Conservation (phyloP, 1,140 invertebrate species). For the Mylabris phalerata region DNA sequence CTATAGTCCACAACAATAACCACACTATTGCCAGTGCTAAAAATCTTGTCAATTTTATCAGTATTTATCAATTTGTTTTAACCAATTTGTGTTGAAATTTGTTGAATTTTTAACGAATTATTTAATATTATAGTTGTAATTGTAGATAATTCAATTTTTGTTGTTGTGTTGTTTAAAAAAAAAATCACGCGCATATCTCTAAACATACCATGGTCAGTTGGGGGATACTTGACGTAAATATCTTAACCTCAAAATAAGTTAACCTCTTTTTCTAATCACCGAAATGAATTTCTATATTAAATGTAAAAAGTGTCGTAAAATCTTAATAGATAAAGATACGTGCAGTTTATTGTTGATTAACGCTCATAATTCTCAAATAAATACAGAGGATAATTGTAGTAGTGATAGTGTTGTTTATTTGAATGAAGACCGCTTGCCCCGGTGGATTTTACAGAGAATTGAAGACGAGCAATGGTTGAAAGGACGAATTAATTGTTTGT, state of each 20-base stretch:
- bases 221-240: background rate
- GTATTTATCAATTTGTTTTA: no score
- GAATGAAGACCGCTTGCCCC: constrained; percentile 25
- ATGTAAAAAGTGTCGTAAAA: constrained; percentile 28
- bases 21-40: no score
- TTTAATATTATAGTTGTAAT: no score
- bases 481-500: constrained; percentile 46
- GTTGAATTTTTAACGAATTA: no score
- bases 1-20: no score
- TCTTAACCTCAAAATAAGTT: background rate
- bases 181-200: no score
- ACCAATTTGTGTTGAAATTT: no score
- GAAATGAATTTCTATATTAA: background rate
- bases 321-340: constrained; percentile 3
- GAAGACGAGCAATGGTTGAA: constrained; percentile 40
- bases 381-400: constrained; percentile 2
- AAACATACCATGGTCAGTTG: no score
- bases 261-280: background rate
- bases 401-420: constrained; percentile 21
- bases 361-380: constrained; percentile 13
- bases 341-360: constrained; percentile 19
- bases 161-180: no score
- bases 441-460: constrained; percentile 25
- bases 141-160: no score
- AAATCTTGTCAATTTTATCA: no score